Base-by-base conservation (phyloP, 2,888 invertebrate species). In the Cryptocephalus moraei region DNA sequence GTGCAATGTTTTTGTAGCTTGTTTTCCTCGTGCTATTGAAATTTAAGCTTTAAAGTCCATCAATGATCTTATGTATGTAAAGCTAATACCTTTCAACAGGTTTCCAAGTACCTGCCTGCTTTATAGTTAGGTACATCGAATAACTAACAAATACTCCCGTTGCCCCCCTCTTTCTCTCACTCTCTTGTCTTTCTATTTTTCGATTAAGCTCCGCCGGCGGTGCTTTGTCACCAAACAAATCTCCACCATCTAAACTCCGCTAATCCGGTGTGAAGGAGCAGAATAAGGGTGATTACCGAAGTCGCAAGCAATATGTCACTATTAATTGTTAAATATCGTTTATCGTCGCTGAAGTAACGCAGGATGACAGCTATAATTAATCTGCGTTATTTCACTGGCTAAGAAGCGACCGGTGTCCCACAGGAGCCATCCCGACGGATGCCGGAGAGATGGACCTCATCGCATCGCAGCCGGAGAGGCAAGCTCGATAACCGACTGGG, bases 281-380 rank as follows among this genome's bases (percentile, higher is more conserved):
- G 51, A 56, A 53, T 56, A 56, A 57, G 54, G 58, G 58, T 53
- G 56, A 55, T 62, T 59, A 62, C 61, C 59, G 61, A 55, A 59
- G 56, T 57, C 55, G 59, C 54, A 55, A 57, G 62, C 62, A 61
- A 64, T 63, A 61, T 69, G 69, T 70, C 69, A 68, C 59, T 61
- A 65, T 65, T 70, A 70, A 70, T 70, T 70, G 68, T 70, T 70
- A 70, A 70, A 70, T 70, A 70, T 70, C 67, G 69, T 68, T 68
- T 68, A 67, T 69, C 66, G 68, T 61, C 61, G 62, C 61, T 61
- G 65, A 67, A 67, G 66, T 69, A 69, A 69, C 66, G 59, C 64
- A 62, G 67, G 67, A 66, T 70, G 70, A 69, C 70, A 65, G 67
- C 63, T 60, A 63, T 70, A 70, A 69, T 70, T 69, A 70, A 70